Evolutionary conservation across 2,113 vertebrate genomes (phyloP), one percentile per base, ranked within the genome.

Genomic region (Sylvia atricapilla): DNA sequence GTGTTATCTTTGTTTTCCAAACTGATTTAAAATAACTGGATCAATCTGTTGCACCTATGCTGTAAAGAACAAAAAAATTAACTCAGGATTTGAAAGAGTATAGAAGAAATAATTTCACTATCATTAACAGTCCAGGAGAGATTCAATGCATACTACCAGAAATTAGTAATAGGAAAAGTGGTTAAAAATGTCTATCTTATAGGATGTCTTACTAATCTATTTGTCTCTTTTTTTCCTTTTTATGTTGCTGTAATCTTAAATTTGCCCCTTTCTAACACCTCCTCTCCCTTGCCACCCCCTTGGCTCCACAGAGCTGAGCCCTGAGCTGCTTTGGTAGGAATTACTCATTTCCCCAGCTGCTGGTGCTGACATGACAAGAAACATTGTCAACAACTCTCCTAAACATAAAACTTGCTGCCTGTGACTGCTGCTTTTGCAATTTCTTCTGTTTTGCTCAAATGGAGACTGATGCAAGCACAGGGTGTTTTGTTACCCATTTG

Each of bases 1-100:
- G 64, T 67, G 60, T 52, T 88, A 59, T 58, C 55, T 80, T 96
- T 89, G 43, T 92, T 94, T 96, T 93, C 43, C 68, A 93, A 93
- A 70, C 23, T 27, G 43, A 86, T 89, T 84, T 90, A 93, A 94
- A 95, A 74, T 74, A 95, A 83, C 58, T 70, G 37, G 59, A 87
- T 69, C 85, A 31, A 91, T 83, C 77, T 88, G 60, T 50, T 79
- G 56, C 50, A 90, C 69, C 79, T 93, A 52, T 68, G 55, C 92
- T 88, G 52, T 63, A 74, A 86, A 59, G 43, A 79, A 76, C 9
- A 6, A 68, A 66, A 78, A 72, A 72, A 78, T 21, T 30, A 75
- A 60, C 28, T 47, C 31, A 79, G 9, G 3, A 31, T 70, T 74
- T 81, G 20, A 87, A 13, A 82, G 11, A 63, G 10, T n/a, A 52